Conservation (phyloP, 2,888 invertebrate species). For the Corythucha ciliata region DNA sequence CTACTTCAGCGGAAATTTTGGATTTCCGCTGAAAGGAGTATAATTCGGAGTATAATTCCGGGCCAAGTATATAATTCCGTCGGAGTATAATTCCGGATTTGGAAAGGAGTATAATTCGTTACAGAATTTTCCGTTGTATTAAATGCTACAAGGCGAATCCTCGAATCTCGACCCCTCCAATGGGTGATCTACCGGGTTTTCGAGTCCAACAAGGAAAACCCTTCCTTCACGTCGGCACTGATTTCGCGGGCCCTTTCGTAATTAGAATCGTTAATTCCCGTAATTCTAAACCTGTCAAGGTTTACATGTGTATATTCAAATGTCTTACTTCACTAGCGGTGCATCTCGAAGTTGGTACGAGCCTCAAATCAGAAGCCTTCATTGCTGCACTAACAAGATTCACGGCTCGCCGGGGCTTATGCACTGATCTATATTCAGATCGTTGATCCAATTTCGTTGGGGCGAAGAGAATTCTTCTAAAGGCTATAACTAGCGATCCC, state of each 20-base stretch:
- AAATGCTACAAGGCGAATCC: slow-evolving; percentile 15
- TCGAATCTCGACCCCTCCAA: slow-evolving; percentile 18
- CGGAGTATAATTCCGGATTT: no score
- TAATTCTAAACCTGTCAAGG: slow-evolving; percentile 20
- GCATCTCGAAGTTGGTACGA: slow-evolving; percentile 37
- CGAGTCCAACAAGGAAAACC: slow-evolving; percentile 27
- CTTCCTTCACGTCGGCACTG: slow-evolving; percentile 30
- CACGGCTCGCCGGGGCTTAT: slow-evolving; percentile 34
- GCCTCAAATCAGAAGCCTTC: slow-evolving; percentile 36
- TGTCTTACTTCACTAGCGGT: slow-evolving; percentile 36
- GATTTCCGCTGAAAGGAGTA: no score
- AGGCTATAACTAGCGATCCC: no score
- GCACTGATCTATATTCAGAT: slow-evolving; percentile 34
- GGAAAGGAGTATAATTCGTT: slow-evolving; percentile 10
- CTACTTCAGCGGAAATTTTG: slow-evolving; percentile 12
- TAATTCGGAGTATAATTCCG: no score
- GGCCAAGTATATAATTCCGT: no score
- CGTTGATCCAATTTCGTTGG: slow-evolving; percentile 39
- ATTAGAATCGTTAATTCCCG: slow-evolving; percentile 6
- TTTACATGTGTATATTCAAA: slow-evolving; percentile 32
- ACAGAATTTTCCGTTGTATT: slow-evolving; percentile 14
- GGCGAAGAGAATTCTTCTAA: no score
- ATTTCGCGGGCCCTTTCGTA: slow-evolving; percentile 33
- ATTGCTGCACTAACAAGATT: slow-evolving; percentile 36
- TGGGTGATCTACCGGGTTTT: slow-evolving; percentile 30